Percentiles rank a stretch among this genome's conserved stretches.
Evolutionary conservation across 2,797 vertebrate genomes (phyloP).

Genomic region (Fringilla coelebs): DNA sequence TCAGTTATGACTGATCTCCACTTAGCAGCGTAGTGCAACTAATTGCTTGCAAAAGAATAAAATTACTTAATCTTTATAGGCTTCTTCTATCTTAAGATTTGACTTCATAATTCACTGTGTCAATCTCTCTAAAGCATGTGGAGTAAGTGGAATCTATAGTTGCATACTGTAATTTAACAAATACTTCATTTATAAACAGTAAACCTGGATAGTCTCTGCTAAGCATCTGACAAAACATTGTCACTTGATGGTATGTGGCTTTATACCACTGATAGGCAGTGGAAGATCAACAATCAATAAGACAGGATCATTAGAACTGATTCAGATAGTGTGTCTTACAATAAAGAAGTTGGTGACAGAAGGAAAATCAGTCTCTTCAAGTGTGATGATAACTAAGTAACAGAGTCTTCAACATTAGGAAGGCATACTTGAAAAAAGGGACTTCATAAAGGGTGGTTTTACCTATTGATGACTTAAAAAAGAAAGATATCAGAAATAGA

Average conservation of each 20-base stretch:
- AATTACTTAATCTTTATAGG: slow-evolving; percentile 69
- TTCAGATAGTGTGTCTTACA: not conserved
- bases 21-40: slow-evolving; percentile 61
- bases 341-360: not conserved
- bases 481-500: not conserved
- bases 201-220: slow-evolving; percentile 14
- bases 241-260: slow-evolving; percentile 76
- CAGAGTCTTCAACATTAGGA: not conserved
- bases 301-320: slow-evolving; percentile 3
- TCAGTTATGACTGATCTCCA: slow-evolving; percentile 70
- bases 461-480: not conserved
- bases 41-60: slow-evolving; percentile 67
- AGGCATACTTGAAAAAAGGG: not conserved
- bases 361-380: not conserved
- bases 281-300: slow-evolving; percentile 1
- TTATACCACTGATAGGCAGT: slow-evolving; percentile 69
- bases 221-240: slow-evolving; percentile 67
- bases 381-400: not conserved
- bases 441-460: not conserved
- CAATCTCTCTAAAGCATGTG: slow-evolving; percentile 28
- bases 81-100: slow-evolving; percentile 61
- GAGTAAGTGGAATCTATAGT: slow-evolving; percentile 9
- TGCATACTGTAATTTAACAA: slow-evolving; percentile 41
- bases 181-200: slow-evolving; percentile 53
- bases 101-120: slow-evolving; percentile 58